Percentiles rank a stretch among this genome's conserved stretches.
phyloP scores from a whole-genome alignment of 1,140 invertebrate species.

The Stegodyphus mimosarum region DNA sequence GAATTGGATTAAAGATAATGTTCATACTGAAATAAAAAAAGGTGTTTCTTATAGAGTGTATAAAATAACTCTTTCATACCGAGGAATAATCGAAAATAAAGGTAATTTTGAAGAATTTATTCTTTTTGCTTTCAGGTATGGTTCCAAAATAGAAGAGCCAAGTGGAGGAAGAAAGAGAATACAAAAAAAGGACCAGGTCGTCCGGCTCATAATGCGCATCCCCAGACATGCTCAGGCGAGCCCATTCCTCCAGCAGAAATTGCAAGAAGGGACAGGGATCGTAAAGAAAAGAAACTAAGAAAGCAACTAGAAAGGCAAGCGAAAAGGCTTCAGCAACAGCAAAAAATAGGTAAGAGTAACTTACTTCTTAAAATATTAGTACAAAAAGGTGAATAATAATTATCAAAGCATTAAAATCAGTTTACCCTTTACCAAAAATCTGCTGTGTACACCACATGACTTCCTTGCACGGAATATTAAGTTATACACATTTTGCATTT shows the following conservation, averaged over 20 bases:
- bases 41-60: no score
- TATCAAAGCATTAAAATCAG: no score
- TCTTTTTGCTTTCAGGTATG: slow-evolving; percentile 82
- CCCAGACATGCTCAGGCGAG: slow-evolving; percentile 96
- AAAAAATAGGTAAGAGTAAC: slow-evolving; percentile 34
- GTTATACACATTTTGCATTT: no score
- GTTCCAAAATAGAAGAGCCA: slow-evolving; percentile 99
- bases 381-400: background rate
- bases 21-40: no score
- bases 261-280: slow-evolving; percentile 77
- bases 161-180: slow-evolving; percentile 99
- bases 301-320: slow-evolving; percentile 93
- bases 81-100: no score
- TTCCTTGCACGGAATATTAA: no score
- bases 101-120: no score
- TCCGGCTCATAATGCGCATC: slow-evolving; percentile 97
- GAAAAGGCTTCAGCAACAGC: slow-evolving; percentile 75
- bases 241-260: slow-evolving; percentile 93
- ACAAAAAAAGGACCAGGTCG: slow-evolving; percentile 97
- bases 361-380: background rate
- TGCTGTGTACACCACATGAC: no score
- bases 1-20: no score
- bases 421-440: no score
- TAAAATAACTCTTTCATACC: no score
- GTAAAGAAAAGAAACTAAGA: slow-evolving; percentile 79